These are phyloP conservation scores for Apeltes quadracus DNA, from an alignment of 2,113 vertebrate genomes.

Conservation along the genomic window DNA sequence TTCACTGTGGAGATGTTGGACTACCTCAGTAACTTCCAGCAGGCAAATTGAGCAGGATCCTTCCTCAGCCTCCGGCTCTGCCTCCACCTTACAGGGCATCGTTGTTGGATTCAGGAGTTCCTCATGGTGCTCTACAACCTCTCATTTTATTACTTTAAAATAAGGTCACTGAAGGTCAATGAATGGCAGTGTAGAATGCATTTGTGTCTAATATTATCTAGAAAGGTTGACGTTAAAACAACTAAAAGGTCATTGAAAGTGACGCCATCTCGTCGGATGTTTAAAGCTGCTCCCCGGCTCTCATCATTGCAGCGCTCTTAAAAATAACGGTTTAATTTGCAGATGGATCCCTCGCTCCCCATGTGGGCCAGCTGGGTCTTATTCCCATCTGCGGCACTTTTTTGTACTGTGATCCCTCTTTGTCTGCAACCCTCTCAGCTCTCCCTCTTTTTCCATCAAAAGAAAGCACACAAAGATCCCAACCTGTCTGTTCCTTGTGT, in stretches of 20 bases:
- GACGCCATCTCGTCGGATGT: slow-evolving; percentile 10
- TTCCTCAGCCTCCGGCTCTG: no score
- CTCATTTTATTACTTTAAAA: no score
- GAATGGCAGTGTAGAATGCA: not conserved
- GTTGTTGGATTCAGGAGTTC: not conserved
- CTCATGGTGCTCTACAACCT: not conserved
- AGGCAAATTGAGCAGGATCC: no score
- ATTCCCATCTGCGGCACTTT: slow-evolving; percentile 37
- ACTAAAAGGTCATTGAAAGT: slow-evolving; percentile 10
- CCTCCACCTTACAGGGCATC: no score
- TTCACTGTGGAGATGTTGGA: no score
- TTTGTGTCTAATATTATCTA: slow-evolving; percentile 7
- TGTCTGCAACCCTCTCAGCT: slow-evolving; percentile 47
- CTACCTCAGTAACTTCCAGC: no score
- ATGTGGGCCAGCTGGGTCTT: slow-evolving; percentile 14
- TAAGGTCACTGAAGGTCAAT: no score
- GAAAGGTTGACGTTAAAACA: slow-evolving; percentile 21
- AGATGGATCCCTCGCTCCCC: not conserved
- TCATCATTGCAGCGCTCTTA: slow-evolving; percentile 19
- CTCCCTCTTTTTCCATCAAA: slow-evolving; percentile 30
- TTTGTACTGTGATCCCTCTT: slow-evolving; percentile 42
- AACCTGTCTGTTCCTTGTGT: slow-evolving; percentile 3
- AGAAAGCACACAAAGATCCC: slow-evolving; percentile 27
- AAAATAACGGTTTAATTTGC: slow-evolving; percentile 37
- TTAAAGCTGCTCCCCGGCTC: slow-evolving; percentile 1